A percentile compares a stretch with the other conserved stretches of the same genome.
phyloP scores from a whole-genome alignment of 2,797 vertebrate species.

The Rousettus madagascariensis region DNA sequence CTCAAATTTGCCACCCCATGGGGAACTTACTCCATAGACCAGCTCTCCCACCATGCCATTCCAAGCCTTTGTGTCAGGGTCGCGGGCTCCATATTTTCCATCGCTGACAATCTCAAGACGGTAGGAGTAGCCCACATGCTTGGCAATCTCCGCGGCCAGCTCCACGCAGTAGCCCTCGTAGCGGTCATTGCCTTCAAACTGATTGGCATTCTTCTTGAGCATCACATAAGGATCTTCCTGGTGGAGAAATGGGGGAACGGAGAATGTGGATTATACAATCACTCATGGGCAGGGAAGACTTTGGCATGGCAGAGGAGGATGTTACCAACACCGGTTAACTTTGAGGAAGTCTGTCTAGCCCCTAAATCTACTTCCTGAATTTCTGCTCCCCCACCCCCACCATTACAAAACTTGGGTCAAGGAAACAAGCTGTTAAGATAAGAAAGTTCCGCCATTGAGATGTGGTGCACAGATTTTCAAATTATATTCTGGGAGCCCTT shows the following conservation, averaged over 20 bases:
- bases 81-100: conserved; percentile 96
- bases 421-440: conserved; percentile 14
- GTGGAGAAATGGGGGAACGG: conserved; percentile 43
- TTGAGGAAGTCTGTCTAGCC: not conserved
- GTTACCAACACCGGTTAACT: not conserved
- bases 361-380: not conserved
- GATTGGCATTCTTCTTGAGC: conserved; percentile 98
- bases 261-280: not conserved
- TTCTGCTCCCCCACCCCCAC: not conserved
- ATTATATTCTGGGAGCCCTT: not conserved
- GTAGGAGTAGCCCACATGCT: conserved; percentile 97
- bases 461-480: not conserved
- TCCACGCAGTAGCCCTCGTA: conserved; percentile 99
- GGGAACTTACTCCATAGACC: conserved; percentile 94
- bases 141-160: conserved; percentile 97
- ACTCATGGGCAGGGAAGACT: not conserved
- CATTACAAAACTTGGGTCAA: not conserved
- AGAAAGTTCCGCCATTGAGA: not conserved
- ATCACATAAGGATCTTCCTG: conserved; percentile 99
- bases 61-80: conserved; percentile 96
- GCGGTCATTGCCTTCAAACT: conserved; percentile 94
- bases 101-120: conserved; percentile 96
- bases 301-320: not conserved
- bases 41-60: conserved; percentile 99
- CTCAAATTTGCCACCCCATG: not conserved